These are phyloP conservation scores for Dendronephthya gigantea DNA, from an alignment of 64 coral and sea anemone genomes.

Conservation along the genomic window DNA sequence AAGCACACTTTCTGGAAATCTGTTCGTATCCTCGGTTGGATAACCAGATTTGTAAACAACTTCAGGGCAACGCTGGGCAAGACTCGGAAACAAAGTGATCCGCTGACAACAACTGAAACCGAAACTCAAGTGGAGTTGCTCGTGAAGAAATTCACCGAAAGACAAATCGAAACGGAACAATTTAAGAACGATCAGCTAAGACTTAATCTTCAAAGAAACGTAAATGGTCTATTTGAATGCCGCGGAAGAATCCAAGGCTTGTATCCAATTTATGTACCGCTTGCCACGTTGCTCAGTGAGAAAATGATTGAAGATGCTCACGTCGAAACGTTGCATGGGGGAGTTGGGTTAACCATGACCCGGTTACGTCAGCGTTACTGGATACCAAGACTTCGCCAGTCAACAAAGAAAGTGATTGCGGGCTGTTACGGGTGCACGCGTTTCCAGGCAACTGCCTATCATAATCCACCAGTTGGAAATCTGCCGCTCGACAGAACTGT, in stretches of 20 bases:
- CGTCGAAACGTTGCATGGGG: background rate
- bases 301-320: background rate
- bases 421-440: no score
- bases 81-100: no score
- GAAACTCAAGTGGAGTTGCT: no score
- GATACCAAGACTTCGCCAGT: no score
- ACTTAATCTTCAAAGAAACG: conserved; percentile 34
- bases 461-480: background rate
- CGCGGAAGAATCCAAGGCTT: conserved; percentile 35
- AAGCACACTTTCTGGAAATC: no score
- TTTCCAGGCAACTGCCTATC: background rate
- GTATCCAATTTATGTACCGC: conserved; percentile 34
- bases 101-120: conserved; percentile 25
- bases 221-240: conserved; percentile 27
- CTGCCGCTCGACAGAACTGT: background rate
- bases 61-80: no score
- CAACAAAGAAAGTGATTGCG: no score
- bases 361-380: no score
- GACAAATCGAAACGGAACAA: conserved; percentile 15
- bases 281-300: background rate
- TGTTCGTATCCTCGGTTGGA: no score
- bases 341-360: background rate
- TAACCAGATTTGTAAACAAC: no score
- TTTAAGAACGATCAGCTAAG: conserved; percentile 14
- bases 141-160: background rate